These are phyloP conservation scores for Rhea pennata DNA, from an alignment of 2,113 vertebrate species.

Conservation along the genomic window DNA sequence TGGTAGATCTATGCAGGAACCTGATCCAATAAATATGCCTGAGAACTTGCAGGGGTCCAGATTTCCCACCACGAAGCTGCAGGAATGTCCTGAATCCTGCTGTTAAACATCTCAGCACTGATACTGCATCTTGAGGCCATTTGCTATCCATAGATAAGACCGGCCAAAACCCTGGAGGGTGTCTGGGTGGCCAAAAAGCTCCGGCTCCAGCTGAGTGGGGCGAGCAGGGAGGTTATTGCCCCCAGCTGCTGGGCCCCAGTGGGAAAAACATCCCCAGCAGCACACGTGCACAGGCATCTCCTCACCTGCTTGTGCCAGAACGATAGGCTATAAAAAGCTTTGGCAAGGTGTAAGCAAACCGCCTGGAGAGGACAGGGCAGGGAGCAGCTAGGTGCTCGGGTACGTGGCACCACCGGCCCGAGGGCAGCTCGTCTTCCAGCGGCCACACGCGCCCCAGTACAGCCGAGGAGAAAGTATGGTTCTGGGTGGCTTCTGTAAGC, in stretches of 20 bases:
- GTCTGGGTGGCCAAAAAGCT: background rate
- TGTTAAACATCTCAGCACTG: background rate
- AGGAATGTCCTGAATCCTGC: background rate
- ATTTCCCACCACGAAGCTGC: background rate
- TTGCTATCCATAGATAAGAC: background rate
- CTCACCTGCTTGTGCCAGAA: background rate
- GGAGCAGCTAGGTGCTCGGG: background rate
- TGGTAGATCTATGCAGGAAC: background rate
- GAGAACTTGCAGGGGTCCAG: background rate
- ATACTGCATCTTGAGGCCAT: background rate
- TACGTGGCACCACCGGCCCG: too few relatives aligned
- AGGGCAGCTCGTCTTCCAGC: too few relatives aligned
- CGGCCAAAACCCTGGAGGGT: background rate
- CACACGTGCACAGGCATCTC: accelerated
- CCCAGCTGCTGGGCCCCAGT: background rate
- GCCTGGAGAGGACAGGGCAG: background rate
- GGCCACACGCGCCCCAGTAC: too few relatives aligned
- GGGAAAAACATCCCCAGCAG: background rate
- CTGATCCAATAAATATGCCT: background rate
- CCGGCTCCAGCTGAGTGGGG: background rate
- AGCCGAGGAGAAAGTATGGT: background rate
- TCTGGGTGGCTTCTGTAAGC: background rate
- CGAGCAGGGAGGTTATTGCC: conserved; percentile 21
- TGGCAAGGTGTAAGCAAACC: accelerated
- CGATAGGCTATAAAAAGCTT: background rate